Base-by-base conservation (phyloP, 2,113 vertebrate species). In the Lophius piscatorius region DNA sequence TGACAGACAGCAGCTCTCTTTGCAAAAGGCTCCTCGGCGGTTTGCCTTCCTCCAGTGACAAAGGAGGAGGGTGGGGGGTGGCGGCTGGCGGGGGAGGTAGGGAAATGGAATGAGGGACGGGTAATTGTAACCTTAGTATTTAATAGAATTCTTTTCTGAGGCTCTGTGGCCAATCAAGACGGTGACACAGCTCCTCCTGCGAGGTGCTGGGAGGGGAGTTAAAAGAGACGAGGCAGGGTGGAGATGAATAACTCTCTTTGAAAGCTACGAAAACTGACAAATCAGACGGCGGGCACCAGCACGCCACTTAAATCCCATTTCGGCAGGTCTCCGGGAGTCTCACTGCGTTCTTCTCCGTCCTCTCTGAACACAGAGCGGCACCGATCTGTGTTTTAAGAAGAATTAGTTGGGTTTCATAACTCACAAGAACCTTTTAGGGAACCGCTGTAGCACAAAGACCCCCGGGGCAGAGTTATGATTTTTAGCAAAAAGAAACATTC, bases 1-100 rank as follows among this genome's bases (percentile, higher is more conserved):
- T 90, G 89, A 91, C 84, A 83, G 86, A 74, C 78, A 66, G 73
- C 46, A 49, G 74, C 70, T 78, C 74, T 85, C 77, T 88, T 81
- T 90, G 86, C 85, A 65, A 65, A 50, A 71, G 83, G 63, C 71
- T 75, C 66, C 63, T 23, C 54, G 40, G 62, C 65, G 83, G 78
- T 83, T 78, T 85, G 56, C 80, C 48, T 70, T 74, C 74, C 66
- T 76, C 54, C 63, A 7, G 47, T 33, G 60, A 75, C 74, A 82
- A 78, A 77, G 54, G 60, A 69, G 40, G 39, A 26, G 47, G 50
- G 52, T 35, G 34, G 41, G 46, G 28, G 5, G 28, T 13, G 42
- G 47, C n/a, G n/a, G n/a, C n/a, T n/a, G n/a, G n/a, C n/a, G 54
- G 40, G 26, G 46, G 18, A 12, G 48, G 20, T 28, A 29, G 59